These are phyloP conservation scores for Campoletis raptor DNA, from an alignment of 2,888 invertebrate species.

Conservation along the genomic window DNA sequence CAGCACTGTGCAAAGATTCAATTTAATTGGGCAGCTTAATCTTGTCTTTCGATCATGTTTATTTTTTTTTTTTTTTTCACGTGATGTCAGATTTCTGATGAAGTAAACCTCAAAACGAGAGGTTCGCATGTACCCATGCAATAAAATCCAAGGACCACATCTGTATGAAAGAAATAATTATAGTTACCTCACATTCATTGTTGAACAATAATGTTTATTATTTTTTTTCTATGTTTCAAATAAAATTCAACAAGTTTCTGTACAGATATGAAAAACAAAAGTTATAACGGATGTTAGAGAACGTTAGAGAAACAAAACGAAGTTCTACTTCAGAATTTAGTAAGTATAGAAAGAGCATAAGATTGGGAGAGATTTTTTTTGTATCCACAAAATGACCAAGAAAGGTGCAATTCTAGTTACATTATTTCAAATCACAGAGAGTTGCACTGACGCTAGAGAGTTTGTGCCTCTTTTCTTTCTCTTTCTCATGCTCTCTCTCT, in stretches of 20 bases:
- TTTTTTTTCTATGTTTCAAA: neutral
- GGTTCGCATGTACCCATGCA: neutral
- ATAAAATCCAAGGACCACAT: neutral
- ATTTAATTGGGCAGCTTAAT: neutral
- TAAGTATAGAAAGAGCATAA: neutral
- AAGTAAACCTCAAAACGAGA: neutral
- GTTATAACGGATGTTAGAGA: neutral
- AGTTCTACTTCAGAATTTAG: neutral
- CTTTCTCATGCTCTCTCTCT: slow-evolving; percentile 17
- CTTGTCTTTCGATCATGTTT: neutral
- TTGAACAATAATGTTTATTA: neutral
- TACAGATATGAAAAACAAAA: neutral
- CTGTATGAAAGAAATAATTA: neutral
- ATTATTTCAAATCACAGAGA: slow-evolving; percentile 39
- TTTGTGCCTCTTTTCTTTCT: neutral
- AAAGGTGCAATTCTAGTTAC: slow-evolving; percentile 29
- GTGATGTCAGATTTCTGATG: neutral
- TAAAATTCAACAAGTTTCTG: neutral
- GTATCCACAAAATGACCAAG: slow-evolving; percentile 11
- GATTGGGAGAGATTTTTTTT: neutral
- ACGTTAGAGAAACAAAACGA: neutral
- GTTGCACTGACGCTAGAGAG: slow-evolving; percentile 21
- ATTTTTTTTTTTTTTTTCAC: neutral
- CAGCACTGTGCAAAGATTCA: neutral
- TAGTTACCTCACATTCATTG: neutral